Evolutionary conservation across 2,888 invertebrate species (phyloP), one percentile per base, ranked within the genome.

Genomic region (Nineta flava): DNA sequence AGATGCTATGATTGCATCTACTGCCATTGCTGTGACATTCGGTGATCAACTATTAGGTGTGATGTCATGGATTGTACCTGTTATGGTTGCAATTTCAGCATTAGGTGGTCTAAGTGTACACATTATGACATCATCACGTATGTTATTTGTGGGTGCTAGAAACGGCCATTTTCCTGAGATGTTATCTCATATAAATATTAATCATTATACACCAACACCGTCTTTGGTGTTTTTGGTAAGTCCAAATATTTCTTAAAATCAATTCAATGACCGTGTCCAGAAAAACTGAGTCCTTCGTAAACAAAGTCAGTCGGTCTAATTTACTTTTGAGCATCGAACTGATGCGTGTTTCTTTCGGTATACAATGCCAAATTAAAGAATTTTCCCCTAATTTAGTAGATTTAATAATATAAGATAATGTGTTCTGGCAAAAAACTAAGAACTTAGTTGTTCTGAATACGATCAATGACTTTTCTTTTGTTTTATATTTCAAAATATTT

Each of bases 1-100:
- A 0, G 69, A 76, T 40, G 88, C 87, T 57, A 87, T 96, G 70
- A 68, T 85, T 50, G 77, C 84, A 1, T 93, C 96, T 0, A 83
- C 91, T 64, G 96, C 97, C 13, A 95, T 97, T 56, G 97, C 96
- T 58, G 93, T 97, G 65, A 88, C 88, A 38, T 93, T 94, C 64
- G 87, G 90, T 9, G 75, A 80, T 53, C 72, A 76, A 56, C 75
- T 87, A 9, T 71, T 94, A 53, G 87, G 91, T 6, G 69, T 71
- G 53, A 72, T 86, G 59, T 72, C 80, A 9, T 85, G 87, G 79
- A 76, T 82, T 13, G 91, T 96, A 77, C 93, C 95, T 0, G 67
- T 90, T 5, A 79, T 95, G 71, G 95, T 96, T 2, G 93, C 94
- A 0, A 76, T 92, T 50, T 94, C 95, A 0, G 87, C 92, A 2